Percentiles rank a stretch among this genome's conserved stretches.
Conservation (phyloP, 2,797 vertebrate species). For the Hoplostethus mediterraneus region DNA sequence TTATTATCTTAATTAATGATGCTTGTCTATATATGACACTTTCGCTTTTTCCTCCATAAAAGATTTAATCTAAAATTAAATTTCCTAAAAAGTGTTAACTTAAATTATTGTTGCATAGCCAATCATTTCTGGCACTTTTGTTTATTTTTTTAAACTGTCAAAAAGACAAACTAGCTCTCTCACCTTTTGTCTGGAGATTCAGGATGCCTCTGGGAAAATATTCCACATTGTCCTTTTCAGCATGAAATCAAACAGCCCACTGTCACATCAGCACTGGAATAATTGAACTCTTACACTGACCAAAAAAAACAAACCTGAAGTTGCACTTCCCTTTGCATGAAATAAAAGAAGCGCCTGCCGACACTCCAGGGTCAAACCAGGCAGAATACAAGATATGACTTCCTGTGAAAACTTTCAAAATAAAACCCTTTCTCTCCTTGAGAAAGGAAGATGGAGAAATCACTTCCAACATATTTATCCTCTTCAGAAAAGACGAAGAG, state of each 20-base stretch:
- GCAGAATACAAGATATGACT: neutral
- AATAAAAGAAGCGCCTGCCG: conserved; percentile 36
- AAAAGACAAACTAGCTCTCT: conserved; percentile 8
- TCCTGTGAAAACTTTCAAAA: conserved; percentile 62
- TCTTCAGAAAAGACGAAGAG: too few relatives aligned
- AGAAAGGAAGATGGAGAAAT: too few relatives aligned
- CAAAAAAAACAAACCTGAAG: conserved; percentile 42
- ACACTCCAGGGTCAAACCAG: conserved; percentile 6
- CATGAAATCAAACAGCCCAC: neutral
- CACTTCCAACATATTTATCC: too few relatives aligned
- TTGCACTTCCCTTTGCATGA: conserved; percentile 31
- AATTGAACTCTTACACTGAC: neutral
- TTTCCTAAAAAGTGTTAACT: too few relatives aligned
- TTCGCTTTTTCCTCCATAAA: too few relatives aligned
- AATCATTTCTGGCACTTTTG: too few relatives aligned
- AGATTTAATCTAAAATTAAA: too few relatives aligned
- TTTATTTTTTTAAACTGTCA: neutral
- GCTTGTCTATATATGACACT: too few relatives aligned
- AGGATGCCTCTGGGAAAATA: conserved; percentile 35
- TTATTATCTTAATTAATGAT: too few relatives aligned
- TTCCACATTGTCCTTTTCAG: conserved; percentile 41
- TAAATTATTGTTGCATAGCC: too few relatives aligned
- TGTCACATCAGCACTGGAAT: neutral
- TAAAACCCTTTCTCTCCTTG: conserved; percentile 37
- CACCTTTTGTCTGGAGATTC: conserved; percentile 59